Evolutionary conservation across 2,113 vertebrate genomes (phyloP), one percentile per base, ranked within the genome.

Genomic region (Trochalopteron elliotii): DNA sequence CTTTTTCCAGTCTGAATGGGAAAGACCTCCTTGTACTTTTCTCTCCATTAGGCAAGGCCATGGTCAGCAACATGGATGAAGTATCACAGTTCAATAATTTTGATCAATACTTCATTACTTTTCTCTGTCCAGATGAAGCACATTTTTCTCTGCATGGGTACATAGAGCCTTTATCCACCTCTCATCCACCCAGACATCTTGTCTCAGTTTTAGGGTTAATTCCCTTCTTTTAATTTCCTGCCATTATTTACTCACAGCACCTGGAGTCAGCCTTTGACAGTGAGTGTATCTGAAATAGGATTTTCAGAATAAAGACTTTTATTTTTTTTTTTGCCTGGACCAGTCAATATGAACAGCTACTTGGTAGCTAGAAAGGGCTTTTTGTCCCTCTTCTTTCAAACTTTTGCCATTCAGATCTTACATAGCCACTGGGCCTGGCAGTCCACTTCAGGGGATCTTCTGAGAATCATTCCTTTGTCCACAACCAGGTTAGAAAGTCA

Each of bases 221-320:
- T 93, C 44, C 52, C 35, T 89, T 37, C 57, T 74, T 93, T 94
- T 89, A 63, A 84, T 93, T 94, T 91, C 67, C 45, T 79, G 55
- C 13, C 0, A 0, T 80, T 93, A 55, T 87, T 86, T 69, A 68
- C 39, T 95, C 59, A 74, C 50, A 40, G 57, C 55, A 47, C 53
- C 53, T 93, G 81, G 39, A 8, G 0, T 40, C 7, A 3, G 69
- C 28, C n/a, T 96, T 85, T 78, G 56, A 44, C 1, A 12, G 28
- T 57, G 39, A 92, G 68, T 30, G 63, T 83, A 33, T 87, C 79
- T 87, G 60, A 83, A 92, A 93, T 11, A 65, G 8, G 28, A 63
- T 69, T 93, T 91, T 39, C 45, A 80, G 30, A 71, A 87, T 33
- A 79, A 90, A 85, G 2, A 3, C 3, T 2, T 12, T 37, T 75